Percentiles rank a stretch among this genome's conserved stretches.
These are phyloP conservation scores for Henricia sp. DNA, from an alignment of 53 echinoderm and acorn worm genomes.

Conservation along the genomic window DNA sequence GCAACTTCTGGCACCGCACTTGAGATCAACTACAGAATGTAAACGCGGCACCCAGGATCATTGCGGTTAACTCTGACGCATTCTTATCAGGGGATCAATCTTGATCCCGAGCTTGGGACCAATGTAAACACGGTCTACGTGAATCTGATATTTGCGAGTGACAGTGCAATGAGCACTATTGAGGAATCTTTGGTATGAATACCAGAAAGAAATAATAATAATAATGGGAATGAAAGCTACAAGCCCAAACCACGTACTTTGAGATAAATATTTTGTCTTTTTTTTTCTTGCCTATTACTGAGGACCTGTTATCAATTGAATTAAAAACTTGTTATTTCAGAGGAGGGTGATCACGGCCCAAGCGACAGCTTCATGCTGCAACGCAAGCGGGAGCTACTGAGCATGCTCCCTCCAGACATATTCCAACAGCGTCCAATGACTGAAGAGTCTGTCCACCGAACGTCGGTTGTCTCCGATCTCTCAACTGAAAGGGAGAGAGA, in stretches of 20 bases:
- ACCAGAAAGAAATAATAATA: too few species aligned
- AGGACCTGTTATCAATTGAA: too few species aligned
- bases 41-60: too few species aligned
- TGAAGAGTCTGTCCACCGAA: slow-evolving; percentile 84
- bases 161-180: too few species aligned
- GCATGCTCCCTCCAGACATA: slow-evolving; percentile 86
- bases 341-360: slow-evolving; percentile 73
- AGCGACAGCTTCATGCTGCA: slow-evolving; percentile 80
- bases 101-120: too few species aligned
- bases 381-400: slow-evolving; percentile 84
- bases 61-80: too few species aligned
- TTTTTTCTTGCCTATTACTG: background rate
- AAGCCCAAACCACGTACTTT: background rate
- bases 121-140: too few species aligned
- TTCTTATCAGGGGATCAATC: too few species aligned
- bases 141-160: too few species aligned
- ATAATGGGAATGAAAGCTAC: background rate
- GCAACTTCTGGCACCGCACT: too few species aligned
- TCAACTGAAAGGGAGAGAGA: slow-evolving; percentile 70
- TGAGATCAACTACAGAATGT: too few species aligned
- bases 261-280: background rate
- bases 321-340: slow-evolving; percentile 17
- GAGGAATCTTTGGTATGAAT: too few species aligned
- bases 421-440: slow-evolving; percentile 76
- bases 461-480: slow-evolving; percentile 86